Evolutionary conservation across 2,113 vertebrate species (phyloP), one percentile per base, ranked within the genome.

Genomic region (Irena cyanogastra): DNA sequence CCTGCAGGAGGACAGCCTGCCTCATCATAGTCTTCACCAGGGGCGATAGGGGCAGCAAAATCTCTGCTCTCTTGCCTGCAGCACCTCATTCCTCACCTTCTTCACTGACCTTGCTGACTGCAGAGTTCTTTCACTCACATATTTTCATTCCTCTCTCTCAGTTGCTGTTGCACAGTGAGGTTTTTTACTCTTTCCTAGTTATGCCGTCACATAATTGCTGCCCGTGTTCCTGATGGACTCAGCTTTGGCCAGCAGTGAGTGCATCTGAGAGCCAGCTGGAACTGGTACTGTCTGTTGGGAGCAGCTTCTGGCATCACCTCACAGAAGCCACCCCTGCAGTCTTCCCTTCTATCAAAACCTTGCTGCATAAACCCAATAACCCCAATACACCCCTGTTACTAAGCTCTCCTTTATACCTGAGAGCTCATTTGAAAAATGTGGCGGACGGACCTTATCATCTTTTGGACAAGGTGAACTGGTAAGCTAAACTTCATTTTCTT

Each of bases 151-250:
- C 23, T 71, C 13, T 68, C n/a, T 81, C 7, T 13, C n/a, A 20
- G 5, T 0, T 71, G 37, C 31, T 56, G 17, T 39, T 86, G 56
- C 7, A 33, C 27, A 35, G 56, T 23, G 14, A 6, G 1, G 0
- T 13, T 21, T 75, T 68, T 76, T 61, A 57, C 13, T 19, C 26
- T 52, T 61, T 61, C 18, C 54, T 56, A 42, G 56, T n/a, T 13
- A 61, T 5, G 0, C 20, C 2, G 0, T 37, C 47, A 22, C 5
- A 30, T 24, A 75, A 31, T 17, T 9, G 2, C 59, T 54, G 19
- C 7, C 6, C 18, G 14, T 20, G 14, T 17, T 64, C 11, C 30
- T 71, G 31, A 30, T 3, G 10, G 20, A 14, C 18, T 57, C 30
- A 52, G 13, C 37, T 61, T 66, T 80, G 68, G 33, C 37, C 61